phyloP scores from a whole-genome alignment of 2,113 vertebrate species.

The Oreochromis niloticus region DNA sequence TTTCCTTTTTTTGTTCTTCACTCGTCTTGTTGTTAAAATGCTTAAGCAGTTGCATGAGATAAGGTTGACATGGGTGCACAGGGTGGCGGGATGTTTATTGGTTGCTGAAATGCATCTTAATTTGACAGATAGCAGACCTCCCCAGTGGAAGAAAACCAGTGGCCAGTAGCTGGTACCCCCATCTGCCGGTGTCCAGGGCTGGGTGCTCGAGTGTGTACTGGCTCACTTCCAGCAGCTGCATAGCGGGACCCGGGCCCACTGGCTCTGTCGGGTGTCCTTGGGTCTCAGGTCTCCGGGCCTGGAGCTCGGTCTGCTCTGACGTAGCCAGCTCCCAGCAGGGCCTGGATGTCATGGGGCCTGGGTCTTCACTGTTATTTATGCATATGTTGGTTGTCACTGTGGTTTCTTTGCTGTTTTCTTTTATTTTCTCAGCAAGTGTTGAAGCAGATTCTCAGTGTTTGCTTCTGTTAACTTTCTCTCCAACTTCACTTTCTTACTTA shows the following conservation, averaged over 20 bases:
- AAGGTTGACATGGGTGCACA: neutral
- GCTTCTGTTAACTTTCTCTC: neutral
- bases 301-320: neutral
- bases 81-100: neutral
- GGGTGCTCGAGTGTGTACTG: neutral
- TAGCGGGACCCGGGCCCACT: neutral
- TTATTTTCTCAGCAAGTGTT: neutral
- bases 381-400: neutral
- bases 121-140: neutral
- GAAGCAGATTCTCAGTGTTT: neutral
- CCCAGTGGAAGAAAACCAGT: neutral
- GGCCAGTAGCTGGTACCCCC: neutral
- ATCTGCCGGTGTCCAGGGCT: neutral
- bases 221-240: neutral
- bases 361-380: neutral
- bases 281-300: neutral
- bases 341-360: neutral
- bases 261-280: neutral
- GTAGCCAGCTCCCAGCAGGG: neutral
- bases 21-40: conserved; percentile 13
- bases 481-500: neutral
- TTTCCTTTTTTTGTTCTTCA: neutral
- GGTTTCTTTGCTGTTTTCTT: neutral
- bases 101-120: neutral
- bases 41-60: neutral